Evolutionary conservation across 2,797 vertebrate genomes (phyloP).

Genomic region (Antennarius maculatus): DNA sequence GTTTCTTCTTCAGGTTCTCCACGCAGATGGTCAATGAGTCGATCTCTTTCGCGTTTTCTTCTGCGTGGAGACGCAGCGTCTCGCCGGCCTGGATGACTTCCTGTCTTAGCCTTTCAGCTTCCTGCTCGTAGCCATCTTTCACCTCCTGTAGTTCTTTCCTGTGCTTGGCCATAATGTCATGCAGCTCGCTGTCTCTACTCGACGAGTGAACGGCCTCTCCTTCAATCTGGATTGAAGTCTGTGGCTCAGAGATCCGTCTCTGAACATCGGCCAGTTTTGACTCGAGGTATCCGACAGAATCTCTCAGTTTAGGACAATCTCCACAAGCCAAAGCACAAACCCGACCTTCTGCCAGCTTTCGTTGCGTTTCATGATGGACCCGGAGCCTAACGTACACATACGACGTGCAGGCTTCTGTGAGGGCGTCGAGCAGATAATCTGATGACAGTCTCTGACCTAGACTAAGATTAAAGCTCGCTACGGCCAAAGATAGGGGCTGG

Average conservation of each 20-base stretch:
- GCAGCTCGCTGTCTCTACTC: constrained; percentile 74
- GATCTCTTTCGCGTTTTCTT: constrained; percentile 80
- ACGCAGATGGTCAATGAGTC: constrained; percentile 78
- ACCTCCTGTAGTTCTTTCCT: constrained; percentile 77
- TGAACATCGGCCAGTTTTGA: constrained; percentile 66
- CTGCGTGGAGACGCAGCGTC: constrained; percentile 66
- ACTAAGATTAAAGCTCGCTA: constrained; percentile 50
- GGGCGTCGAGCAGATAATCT: constrained; percentile 72
- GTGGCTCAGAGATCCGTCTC: constrained; percentile 38
- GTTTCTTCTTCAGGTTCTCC: constrained; percentile 81
- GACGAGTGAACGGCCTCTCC: constrained; percentile 74
- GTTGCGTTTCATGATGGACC: constrained; percentile 58
- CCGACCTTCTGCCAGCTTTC: constrained; percentile 36
- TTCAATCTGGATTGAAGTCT: constrained; percentile 69
- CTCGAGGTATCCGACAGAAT: constrained; percentile 63
- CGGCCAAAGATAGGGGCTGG: constrained; percentile 62
- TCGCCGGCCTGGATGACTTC: constrained; percentile 72
- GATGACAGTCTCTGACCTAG: constrained; percentile 49
- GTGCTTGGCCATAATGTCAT: constrained; percentile 75
- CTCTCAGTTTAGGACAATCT: constrained; percentile 71
- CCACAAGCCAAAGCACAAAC: constrained; percentile 50
- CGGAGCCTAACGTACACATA: constrained; percentile 73
- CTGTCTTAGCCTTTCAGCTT: constrained; percentile 72
- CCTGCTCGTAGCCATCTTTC: constrained; percentile 75
- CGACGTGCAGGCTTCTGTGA: constrained; percentile 69